A percentile compares a stretch with the other conserved stretches of the same genome.
Conservation (phyloP, 2,113 vertebrate species). For the Boleophthalmus pectinirostris region DNA sequence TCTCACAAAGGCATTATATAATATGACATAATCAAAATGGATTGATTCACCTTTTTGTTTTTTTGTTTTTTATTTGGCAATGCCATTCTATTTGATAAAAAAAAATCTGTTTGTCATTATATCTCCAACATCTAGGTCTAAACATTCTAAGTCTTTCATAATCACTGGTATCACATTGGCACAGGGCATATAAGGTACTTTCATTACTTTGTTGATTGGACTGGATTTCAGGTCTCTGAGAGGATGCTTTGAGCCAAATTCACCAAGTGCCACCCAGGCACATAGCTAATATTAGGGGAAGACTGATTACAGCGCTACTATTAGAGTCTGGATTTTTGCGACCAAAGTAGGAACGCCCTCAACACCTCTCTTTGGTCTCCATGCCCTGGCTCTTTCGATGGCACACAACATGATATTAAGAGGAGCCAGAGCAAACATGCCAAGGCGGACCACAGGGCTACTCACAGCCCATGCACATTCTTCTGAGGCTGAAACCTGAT, state of each 20-base stretch:
- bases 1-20: slow-evolving; percentile 42
- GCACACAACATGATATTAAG: slow-evolving; percentile 70
- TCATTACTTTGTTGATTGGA: slow-evolving; percentile 46
- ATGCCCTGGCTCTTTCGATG: slow-evolving; percentile 62
- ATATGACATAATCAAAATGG: slow-evolving; percentile 28
- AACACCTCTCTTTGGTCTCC: slow-evolving; percentile 65
- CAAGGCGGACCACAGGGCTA: slow-evolving; percentile 71
- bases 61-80: slow-evolving; percentile 15
- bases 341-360: slow-evolving; percentile 69
- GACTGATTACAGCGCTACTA: slow-evolving; percentile 70
- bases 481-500: slow-evolving; percentile 72
- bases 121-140: not conserved
- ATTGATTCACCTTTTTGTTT: slow-evolving; percentile 39
- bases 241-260: slow-evolving; percentile 57
- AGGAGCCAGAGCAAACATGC: slow-evolving; percentile 75
- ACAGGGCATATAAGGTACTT: slow-evolving; percentile 2
- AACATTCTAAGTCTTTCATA: not conserved
- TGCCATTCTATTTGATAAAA: slow-evolving; percentile 10
- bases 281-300: slow-evolving; percentile 64
- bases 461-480: slow-evolving; percentile 73
- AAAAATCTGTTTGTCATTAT: not conserved
- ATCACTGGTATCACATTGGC: not conserved
- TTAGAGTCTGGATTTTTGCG: slow-evolving; percentile 64
- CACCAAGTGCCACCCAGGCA: slow-evolving; percentile 51
- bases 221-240: slow-evolving; percentile 59